Conservation (phyloP, 1,140 invertebrate species). For the Brachystomella parvula region DNA sequence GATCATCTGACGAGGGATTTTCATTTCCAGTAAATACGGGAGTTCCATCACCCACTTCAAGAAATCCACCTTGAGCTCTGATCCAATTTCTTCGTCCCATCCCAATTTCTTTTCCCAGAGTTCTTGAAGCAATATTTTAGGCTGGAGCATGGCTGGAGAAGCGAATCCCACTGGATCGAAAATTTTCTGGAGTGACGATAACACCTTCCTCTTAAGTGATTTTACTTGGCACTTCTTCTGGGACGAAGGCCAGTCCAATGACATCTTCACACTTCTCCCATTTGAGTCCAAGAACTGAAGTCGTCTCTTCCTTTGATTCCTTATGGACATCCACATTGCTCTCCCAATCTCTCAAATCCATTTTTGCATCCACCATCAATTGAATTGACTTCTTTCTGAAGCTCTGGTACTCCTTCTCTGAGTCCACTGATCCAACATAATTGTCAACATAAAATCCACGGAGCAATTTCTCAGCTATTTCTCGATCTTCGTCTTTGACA, state of each 20-base stretch:
- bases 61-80: not conserved
- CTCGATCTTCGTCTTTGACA: not conserved
- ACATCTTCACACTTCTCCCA: not conserved
- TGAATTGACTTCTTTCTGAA: slow-evolving; percentile 33
- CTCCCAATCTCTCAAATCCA: slow-evolving; percentile 41
- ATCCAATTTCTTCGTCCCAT: slow-evolving; percentile 5
- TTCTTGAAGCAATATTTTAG: slow-evolving; percentile 6
- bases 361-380: slow-evolving; percentile 36
- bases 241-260: not conserved
- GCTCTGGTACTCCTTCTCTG: slow-evolving; percentile 28
- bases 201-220: slow-evolving; percentile 4
- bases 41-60: not conserved
- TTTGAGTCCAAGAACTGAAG: not conserved
- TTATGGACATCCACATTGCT: not conserved
- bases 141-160: not conserved
- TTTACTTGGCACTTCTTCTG: not conserved
- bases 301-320: not conserved
- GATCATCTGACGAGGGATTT: not conserved
- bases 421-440: slow-evolving; percentile 36
- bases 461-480: slow-evolving; percentile 1
- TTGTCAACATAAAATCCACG: slow-evolving; percentile 30
- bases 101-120: not conserved
- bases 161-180: slow-evolving; percentile 4
- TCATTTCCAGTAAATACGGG: not conserved
- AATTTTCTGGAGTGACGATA: not conserved